Percentiles rank a stretch among this genome's conserved stretches.
These are phyloP conservation scores for Varanus komodoensis DNA, from an alignment of 2,113 vertebrate species.

Conservation along the genomic window DNA sequence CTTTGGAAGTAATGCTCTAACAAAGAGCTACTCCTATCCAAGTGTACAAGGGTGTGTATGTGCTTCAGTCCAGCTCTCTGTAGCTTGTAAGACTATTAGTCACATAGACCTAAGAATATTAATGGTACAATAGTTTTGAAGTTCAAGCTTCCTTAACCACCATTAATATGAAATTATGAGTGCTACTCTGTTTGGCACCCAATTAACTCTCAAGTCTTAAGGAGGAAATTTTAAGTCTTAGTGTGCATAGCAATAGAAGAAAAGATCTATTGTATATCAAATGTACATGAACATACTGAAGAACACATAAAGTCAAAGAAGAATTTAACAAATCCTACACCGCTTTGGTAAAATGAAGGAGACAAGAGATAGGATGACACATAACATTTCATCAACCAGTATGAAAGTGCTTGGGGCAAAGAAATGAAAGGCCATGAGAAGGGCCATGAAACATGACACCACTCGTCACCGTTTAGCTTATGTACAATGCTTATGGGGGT, in stretches of 20 bases:
- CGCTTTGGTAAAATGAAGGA: not conserved
- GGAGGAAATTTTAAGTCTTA: conserved; percentile 10
- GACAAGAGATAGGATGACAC: not conserved
- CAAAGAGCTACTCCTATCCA: not conserved
- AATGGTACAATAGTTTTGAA: not conserved
- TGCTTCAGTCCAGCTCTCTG: not conserved
- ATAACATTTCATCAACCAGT: not conserved
- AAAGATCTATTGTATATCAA: not conserved
- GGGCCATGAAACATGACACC: no score
- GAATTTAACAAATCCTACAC: not conserved
- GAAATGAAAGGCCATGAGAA: not conserved
- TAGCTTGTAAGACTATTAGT: not conserved
- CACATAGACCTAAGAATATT: conserved; percentile 12
- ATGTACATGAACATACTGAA: not conserved
- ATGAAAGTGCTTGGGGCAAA: not conserved
- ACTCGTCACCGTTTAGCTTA: no score
- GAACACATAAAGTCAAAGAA: not conserved
- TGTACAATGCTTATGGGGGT: not conserved
- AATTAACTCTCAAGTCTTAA: not conserved
- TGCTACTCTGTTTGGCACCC: conserved; percentile 6
- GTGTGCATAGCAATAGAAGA: conserved; percentile 1
- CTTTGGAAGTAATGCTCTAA: not conserved
- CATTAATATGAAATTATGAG: conserved; percentile 18
- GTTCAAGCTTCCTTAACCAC: conserved; percentile 16
- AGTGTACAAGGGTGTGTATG: not conserved